Percentiles rank a stretch among this genome's conserved stretches.
phyloP scores from a whole-genome alignment of 1,140 invertebrate species.

The Cotesia chilonis region DNA sequence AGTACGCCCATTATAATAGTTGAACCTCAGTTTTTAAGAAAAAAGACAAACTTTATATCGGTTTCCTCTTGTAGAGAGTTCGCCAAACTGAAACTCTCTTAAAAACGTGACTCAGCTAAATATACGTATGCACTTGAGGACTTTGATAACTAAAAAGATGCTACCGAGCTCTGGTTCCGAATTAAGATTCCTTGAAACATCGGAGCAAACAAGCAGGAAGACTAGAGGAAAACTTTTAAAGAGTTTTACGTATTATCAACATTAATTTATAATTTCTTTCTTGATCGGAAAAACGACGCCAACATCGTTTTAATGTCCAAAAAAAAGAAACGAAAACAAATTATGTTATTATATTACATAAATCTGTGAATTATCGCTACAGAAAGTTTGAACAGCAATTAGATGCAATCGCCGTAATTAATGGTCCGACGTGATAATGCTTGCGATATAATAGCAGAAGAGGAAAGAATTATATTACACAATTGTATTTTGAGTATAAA shows the following conservation, averaged over 20 bases:
- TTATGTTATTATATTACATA: too few relatives aligned
- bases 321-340: too few relatives aligned
- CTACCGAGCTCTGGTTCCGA: constrained; percentile 8
- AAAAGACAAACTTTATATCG: constrained; percentile 28
- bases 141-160: neutral
- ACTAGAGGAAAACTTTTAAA: constrained; percentile 11
- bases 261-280: too few relatives aligned
- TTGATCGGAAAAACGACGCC: too few relatives aligned
- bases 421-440: neutral
- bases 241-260: neutral
- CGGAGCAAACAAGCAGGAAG: too few relatives aligned
- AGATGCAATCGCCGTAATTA: constrained; percentile 22
- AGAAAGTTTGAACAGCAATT: constrained; percentile 2
- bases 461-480: too few relatives aligned
- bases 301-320: too few relatives aligned
- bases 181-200: constrained; percentile 18
- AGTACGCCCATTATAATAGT: constrained; percentile 13
- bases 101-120: constrained; percentile 11
- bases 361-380: neutral
- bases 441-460: neutral
- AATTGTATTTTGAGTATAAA: too few relatives aligned
- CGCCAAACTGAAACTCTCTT: neutral
- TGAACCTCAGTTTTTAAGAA: neutral
- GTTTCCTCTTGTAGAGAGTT: neutral
- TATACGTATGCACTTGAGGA: neutral